Conservation (phyloP, 2,797 vertebrate species). For the Cryptoblepharus egeriae region DNA sequence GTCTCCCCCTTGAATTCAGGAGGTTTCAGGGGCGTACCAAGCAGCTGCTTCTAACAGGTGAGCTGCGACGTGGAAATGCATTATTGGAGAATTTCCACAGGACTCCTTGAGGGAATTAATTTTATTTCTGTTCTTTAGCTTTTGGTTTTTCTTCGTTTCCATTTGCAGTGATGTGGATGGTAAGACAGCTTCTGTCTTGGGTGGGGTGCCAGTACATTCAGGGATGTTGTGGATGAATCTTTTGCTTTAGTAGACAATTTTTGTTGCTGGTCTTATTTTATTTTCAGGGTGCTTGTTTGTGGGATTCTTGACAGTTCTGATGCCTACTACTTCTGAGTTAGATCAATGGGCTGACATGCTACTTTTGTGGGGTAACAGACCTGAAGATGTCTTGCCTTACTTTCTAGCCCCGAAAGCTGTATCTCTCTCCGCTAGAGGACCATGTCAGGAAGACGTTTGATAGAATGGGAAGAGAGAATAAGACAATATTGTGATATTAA, state of each 20-base stretch:
- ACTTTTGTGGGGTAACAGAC: not conserved
- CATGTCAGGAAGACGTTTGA: not conserved
- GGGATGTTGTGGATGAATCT: conserved; percentile 14
- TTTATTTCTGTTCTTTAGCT: conserved; percentile 25
- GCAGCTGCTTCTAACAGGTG: not conserved
- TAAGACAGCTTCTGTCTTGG: not conserved
- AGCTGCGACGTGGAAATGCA: not conserved
- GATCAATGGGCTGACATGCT: conserved; percentile 37
- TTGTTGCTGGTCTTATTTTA: conserved; percentile 43
- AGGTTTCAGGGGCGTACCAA: not conserved
- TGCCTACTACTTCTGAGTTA: conserved; percentile 39
- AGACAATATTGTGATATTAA: not conserved
- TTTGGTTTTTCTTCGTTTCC: conserved; percentile 41
- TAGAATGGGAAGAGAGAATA: fast-evolving
- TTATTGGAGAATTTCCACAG: not conserved
- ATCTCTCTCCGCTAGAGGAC: conserved; percentile 19
- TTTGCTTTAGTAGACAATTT: conserved; percentile 30
- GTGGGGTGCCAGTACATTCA: not conserved
- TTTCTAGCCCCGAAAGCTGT: not conserved
- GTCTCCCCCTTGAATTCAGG: not conserved
- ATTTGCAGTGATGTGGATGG: conserved; percentile 23
- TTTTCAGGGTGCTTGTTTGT: conserved; percentile 52
- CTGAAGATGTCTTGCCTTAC: not conserved
- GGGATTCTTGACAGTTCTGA: conserved; percentile 29
- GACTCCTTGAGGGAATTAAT: not conserved